Evolutionary conservation across 2,797 vertebrate species (phyloP), one percentile per base, ranked within the genome.

Genomic region (Gymnopithys bicolor): DNA sequence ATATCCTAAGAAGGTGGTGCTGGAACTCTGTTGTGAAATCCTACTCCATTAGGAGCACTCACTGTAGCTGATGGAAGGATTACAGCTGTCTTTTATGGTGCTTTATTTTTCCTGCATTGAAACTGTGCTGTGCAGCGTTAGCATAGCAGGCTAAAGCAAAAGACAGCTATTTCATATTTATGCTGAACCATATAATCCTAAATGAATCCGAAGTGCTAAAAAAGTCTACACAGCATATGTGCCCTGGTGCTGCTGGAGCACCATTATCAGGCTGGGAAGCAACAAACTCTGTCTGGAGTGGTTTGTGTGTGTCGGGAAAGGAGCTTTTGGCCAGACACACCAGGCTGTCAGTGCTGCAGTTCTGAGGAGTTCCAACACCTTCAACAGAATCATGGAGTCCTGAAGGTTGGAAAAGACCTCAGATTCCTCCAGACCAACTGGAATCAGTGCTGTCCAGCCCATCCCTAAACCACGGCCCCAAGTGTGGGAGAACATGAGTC

Each of bases 1-100:
- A 60, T 95, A 84, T 78, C 89, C n/a, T 64, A 90, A 64, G 76
- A 96, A 87, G 66, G 64, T 90, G 51, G 67, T 30, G 68, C 30
- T 76, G 62, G 84, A 94, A 96, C 94, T 96, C 59, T 92, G 39
- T 49, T 94, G 90, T 70, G 74, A 59, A 90, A 95, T 93, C 48
- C 30, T 92, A 89, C 83, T 93, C 91, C 71, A 41, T 93, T 76
- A 91, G 71, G 64, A 95, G 55, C 7, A 11, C 6, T 1, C 13
- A 11, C 48, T 87, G 27, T 89, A 67, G 77, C 56, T 84, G 66
- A 94, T 41, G 63, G 87, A 43, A 49, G 79, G 49, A 28, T 94
- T 96, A 95, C 87, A 89, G 69, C 96, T 96, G 93, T 78, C 52
- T 76, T 95, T 83, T 69, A 49, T 19, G 51, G 73, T 51, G 88